A percentile compares a stretch with the other conserved stretches of the same genome.
These are phyloP conservation scores for Melanitta fusca DNA, from an alignment of 2,797 vertebrate species.

Conservation along the genomic window DNA sequence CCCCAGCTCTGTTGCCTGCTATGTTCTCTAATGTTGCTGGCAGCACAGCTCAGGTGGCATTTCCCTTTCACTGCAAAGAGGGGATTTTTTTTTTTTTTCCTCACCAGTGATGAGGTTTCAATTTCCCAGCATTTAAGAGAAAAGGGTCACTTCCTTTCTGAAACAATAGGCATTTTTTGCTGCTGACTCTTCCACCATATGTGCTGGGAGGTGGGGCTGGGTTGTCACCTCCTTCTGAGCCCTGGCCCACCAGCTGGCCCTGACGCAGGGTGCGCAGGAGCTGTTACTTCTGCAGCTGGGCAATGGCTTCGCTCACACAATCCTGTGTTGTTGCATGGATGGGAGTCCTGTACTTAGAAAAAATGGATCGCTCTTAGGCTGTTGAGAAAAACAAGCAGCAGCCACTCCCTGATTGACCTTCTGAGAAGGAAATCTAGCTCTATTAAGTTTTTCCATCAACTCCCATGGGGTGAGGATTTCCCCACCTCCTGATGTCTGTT, in stretches of 20 bases:
- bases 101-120: slow-evolving; percentile 22
- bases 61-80: slow-evolving; percentile 37
- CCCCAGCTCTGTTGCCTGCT: background rate
- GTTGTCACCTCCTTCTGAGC: background rate
- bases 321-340: rapidly evolving
- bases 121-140: slow-evolving; percentile 63
- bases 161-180: slow-evolving; percentile 73
- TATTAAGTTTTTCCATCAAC: background rate
- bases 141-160: slow-evolving; percentile 71
- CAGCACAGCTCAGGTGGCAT: slow-evolving; percentile 35
- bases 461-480: background rate
- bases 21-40: background rate
- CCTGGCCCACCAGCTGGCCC: background rate
- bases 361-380: background rate
- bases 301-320: background rate
- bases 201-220: background rate
- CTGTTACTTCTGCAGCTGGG: background rate
- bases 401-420: background rate
- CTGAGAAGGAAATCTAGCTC: background rate
- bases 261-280: rapidly evolving
- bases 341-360: background rate
- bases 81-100: background rate
- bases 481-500: background rate
- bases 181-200: slow-evolving; percentile 21
- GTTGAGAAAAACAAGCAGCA: background rate